Percentiles rank a stretch among this genome's conserved stretches.
Conservation (phyloP, 2,113 vertebrate species). For the Pitta sordida region DNA sequence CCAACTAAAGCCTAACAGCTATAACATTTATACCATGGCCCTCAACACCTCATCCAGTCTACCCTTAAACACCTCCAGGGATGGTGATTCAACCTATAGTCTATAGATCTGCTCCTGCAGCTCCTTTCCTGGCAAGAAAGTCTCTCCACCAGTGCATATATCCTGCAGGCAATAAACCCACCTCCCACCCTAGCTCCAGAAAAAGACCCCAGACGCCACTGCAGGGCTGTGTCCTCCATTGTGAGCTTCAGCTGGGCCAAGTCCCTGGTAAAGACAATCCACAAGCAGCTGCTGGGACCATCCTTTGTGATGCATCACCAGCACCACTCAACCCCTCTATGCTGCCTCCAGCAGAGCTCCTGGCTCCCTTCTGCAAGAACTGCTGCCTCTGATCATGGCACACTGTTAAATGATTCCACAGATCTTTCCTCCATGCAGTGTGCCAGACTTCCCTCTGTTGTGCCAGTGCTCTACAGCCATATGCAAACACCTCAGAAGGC, state of each 20-base stretch:
- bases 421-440: neutral
- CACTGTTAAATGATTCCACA: neutral
- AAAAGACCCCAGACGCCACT: neutral
- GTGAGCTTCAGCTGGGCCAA: neutral
- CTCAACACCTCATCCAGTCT: too few species aligned
- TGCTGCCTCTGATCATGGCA: neutral
- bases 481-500: neutral
- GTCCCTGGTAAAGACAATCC: neutral
- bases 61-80: too few species aligned
- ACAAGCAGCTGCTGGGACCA: neutral
- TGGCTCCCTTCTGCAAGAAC: neutral
- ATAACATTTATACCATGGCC: too few species aligned
- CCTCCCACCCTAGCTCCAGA: neutral
- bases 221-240: neutral
- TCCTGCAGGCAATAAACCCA: neutral
- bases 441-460: neutral
- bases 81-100: too few species aligned
- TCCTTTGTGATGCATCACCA: too few species aligned
- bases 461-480: neutral
- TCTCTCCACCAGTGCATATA: accelerated
- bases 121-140: neutral
- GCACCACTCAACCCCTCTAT: accelerated
- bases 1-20: too few species aligned
- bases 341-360: neutral
- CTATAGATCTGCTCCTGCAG: neutral